These are phyloP conservation scores for Bedellia somnulentella DNA, from an alignment of 2,888 invertebrate species.

Conservation along the genomic window DNA sequence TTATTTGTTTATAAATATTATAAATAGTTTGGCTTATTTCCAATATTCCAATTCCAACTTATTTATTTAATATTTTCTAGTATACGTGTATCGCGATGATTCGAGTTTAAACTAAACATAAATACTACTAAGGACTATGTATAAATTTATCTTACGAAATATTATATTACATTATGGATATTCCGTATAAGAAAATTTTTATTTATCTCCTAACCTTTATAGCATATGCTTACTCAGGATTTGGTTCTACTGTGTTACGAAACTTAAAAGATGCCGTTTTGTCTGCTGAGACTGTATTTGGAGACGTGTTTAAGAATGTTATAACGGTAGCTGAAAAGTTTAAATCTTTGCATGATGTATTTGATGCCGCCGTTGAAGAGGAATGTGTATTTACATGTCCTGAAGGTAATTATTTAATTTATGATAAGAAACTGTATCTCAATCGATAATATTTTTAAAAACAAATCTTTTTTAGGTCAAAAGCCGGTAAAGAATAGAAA, in stretches of 20 bases:
- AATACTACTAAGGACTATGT: too few species aligned
- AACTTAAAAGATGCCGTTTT: constrained; percentile 80
- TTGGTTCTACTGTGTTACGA: constrained; percentile 72
- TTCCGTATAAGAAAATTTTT: constrained; percentile 73
- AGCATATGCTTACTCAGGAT: constrained; percentile 79
- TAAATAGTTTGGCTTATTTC: too few species aligned
- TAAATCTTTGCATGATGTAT: constrained; percentile 75
- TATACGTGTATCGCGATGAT: too few species aligned
- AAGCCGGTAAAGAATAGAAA: constrained; percentile 70
- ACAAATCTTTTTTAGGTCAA: constrained; percentile 57
- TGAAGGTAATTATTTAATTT: constrained; percentile 49
- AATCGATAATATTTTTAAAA: neutral
- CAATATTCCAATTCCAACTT: too few species aligned
- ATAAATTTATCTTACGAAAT: too few species aligned
- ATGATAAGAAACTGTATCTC: neutral
- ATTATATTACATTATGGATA: too few species aligned
- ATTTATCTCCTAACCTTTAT: constrained; percentile 76
- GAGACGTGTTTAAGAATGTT: constrained; percentile 74
- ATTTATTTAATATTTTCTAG: too few species aligned
- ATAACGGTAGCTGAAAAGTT: constrained; percentile 75
- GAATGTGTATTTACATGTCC: constrained; percentile 78
- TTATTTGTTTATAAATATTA: too few species aligned
- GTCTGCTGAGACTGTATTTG: constrained; percentile 78
- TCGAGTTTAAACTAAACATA: too few species aligned
- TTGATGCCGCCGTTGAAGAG: constrained; percentile 85